phyloP scores from a whole-genome alignment of 2,113 vertebrate species.

The Orientallactaga bullata region DNA sequence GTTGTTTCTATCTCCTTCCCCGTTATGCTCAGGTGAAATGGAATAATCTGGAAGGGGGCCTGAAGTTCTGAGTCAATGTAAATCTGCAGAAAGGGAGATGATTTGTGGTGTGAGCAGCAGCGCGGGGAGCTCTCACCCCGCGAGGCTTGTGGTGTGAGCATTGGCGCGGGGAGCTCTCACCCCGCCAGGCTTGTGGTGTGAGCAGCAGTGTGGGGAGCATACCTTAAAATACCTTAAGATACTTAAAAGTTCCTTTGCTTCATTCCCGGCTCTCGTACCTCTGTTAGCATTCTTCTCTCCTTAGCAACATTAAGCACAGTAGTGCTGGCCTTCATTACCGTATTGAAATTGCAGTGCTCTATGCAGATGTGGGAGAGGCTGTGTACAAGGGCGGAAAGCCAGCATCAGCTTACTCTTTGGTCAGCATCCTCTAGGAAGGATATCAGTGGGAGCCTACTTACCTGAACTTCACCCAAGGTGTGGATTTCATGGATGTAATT shows the following conservation, averaged over 20 bases:
- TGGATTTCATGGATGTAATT: constrained; percentile 68
- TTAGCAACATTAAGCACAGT: constrained; percentile 51
- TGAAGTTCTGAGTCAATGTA: not conserved
- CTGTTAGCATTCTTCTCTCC: not conserved
- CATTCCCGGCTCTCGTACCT: constrained; percentile 18
- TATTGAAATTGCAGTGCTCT: constrained; percentile 68
- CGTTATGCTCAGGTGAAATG: not conserved
- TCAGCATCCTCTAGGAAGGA: not conserved
- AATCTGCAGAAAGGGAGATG: not conserved
- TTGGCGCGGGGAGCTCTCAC: no score
- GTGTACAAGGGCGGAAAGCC: not conserved
- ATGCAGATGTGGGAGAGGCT: constrained; percentile 46
- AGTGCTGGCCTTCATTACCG: constrained; percentile 53
- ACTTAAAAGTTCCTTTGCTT: not conserved
- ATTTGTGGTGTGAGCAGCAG: fast-evolving
- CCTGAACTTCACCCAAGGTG: constrained; percentile 68
- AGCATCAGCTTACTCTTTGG: constrained; percentile 55
- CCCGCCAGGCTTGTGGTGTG: no score
- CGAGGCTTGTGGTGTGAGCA: no score
- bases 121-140: not conserved
- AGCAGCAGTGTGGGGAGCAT: not conserved
- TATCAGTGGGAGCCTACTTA: not conserved
- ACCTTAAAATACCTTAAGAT: constrained; percentile 3
- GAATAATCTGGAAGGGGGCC: constrained; percentile 33
- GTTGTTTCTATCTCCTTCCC: not conserved